phyloP scores from a whole-genome alignment of 2,888 invertebrate species.

The Dynastes grantii region DNA sequence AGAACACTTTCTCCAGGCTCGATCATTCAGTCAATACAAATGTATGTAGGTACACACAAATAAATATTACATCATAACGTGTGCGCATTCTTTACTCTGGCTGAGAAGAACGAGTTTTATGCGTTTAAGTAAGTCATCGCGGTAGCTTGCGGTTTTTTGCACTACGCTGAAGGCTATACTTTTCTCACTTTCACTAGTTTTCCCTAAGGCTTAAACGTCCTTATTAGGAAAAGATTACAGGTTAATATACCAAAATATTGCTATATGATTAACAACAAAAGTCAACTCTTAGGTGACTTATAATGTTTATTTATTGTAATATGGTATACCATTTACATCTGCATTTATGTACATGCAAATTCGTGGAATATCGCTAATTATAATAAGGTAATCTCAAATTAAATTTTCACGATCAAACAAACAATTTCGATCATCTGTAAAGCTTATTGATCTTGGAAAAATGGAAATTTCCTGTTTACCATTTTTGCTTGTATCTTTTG shows the following conservation, averaged over 20 bases:
- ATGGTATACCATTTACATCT: too few species aligned
- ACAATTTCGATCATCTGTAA: too few species aligned
- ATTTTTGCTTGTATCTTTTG: too few species aligned
- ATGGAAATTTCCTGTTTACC: too few species aligned
- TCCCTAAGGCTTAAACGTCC: constrained; percentile 52
- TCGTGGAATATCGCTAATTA: too few species aligned
- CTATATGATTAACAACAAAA: background rate
- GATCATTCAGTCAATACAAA: constrained; percentile 27
- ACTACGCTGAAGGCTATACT: constrained; percentile 36
- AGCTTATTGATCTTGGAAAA: too few species aligned
- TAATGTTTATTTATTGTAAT: too few species aligned
- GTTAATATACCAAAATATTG: background rate
- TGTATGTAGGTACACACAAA: background rate
- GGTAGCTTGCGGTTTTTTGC: constrained; percentile 28
- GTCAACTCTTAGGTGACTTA: too few species aligned
- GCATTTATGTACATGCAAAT: too few species aligned
- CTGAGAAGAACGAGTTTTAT: constrained; percentile 38
- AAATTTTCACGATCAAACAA: too few species aligned
- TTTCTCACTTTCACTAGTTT: constrained; percentile 58
- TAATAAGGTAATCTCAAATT: too few species aligned
- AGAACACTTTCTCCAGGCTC: background rate
- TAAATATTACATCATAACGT: constrained; percentile 35
- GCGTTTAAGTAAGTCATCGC: constrained; percentile 48
- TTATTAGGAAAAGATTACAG: constrained; percentile 44
- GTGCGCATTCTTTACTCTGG: constrained; percentile 19